A percentile compares a stretch with the other conserved stretches of the same genome.
Conservation (phyloP, 2,888 invertebrate genomes). For the Clistopyga incitator region DNA sequence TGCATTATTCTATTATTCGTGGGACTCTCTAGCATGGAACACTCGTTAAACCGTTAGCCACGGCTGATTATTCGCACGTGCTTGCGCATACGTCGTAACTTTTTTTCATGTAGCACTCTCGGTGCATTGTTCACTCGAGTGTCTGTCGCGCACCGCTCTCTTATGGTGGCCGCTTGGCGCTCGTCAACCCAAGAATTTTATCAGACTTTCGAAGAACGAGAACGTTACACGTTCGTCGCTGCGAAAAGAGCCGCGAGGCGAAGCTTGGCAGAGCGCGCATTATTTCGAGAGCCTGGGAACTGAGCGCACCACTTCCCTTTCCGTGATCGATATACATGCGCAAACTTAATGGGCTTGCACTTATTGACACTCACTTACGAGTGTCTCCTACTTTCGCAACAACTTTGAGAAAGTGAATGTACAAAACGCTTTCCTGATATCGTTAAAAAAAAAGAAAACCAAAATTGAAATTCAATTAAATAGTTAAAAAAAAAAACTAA, state of each 20-base stretch:
- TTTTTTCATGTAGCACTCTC: conserved; percentile 44
- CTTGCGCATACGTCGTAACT: conserved; percentile 73
- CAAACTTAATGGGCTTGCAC: conserved; percentile 14
- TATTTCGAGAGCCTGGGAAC: conserved; percentile 46
- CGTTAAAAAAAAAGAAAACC: too few species aligned
- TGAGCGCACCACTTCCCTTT: conserved; percentile 26
- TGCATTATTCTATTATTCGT: conserved; percentile 43
- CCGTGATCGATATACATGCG: conserved; percentile 41
- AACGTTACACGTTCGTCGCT: conserved; percentile 54
- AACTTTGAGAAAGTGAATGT: not conserved
- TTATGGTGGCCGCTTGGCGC: conserved; percentile 43
- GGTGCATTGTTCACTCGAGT: conserved; percentile 55
- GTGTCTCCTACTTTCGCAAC: conserved; percentile 8
- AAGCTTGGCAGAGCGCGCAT: conserved; percentile 41
- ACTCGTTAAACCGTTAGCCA: conserved; percentile 77
- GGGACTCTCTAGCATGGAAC: conserved; percentile 59
- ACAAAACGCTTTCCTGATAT: not conserved
- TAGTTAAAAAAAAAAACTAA: not conserved
- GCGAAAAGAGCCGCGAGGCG: conserved; percentile 23
- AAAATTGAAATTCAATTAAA: not conserved
- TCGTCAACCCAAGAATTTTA: conserved; percentile 60
- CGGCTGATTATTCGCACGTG: conserved; percentile 79
- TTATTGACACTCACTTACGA: conserved; percentile 7
- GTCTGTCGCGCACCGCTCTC: conserved; percentile 44
- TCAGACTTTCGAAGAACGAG: conserved; percentile 65